Evolutionary conservation across 2,797 vertebrate species (phyloP).

Genomic region (Epinephelus malabaricus): DNA sequence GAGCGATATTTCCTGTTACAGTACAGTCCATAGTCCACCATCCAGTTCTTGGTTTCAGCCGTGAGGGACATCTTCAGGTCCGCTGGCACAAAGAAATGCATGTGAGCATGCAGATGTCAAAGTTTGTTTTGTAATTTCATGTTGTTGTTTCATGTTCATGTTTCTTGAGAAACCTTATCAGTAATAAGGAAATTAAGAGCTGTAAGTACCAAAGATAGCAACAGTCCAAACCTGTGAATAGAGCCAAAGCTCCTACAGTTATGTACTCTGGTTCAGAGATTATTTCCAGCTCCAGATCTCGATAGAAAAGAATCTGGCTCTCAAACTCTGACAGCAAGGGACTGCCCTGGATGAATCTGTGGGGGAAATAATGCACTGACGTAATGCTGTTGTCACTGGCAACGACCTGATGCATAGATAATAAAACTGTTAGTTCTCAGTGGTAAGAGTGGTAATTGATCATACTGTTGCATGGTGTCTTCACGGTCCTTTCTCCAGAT

Average conservation of each 20-base stretch:
- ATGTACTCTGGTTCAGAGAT: conserved; percentile 93
- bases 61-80: conserved; percentile 93
- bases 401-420: not conserved
- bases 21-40: conserved; percentile 88
- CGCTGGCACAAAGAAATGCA: conserved; percentile 74
- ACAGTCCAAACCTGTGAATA: conserved; percentile 88
- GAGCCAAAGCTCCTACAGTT: conserved; percentile 90
- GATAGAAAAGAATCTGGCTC: conserved; percentile 92
- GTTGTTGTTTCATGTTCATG: not conserved
- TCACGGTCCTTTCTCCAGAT: conserved; percentile 94
- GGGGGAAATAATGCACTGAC: not conserved
- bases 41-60: conserved; percentile 94
- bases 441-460: not conserved
- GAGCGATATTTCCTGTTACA: conserved; percentile 92
- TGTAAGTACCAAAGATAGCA: not conserved
- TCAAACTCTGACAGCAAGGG: conserved; percentile 94
- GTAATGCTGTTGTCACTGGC: not conserved
- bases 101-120: not conserved
- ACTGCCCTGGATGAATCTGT: conserved; percentile 84
- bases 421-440: not conserved
- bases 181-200: not conserved
- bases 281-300: conserved; percentile 91
- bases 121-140: not conserved
- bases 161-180: not conserved
- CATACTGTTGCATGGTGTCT: conserved; percentile 85